Conservation (phyloP, 2,113 vertebrate genomes). For the Hemicordylus capensis region DNA sequence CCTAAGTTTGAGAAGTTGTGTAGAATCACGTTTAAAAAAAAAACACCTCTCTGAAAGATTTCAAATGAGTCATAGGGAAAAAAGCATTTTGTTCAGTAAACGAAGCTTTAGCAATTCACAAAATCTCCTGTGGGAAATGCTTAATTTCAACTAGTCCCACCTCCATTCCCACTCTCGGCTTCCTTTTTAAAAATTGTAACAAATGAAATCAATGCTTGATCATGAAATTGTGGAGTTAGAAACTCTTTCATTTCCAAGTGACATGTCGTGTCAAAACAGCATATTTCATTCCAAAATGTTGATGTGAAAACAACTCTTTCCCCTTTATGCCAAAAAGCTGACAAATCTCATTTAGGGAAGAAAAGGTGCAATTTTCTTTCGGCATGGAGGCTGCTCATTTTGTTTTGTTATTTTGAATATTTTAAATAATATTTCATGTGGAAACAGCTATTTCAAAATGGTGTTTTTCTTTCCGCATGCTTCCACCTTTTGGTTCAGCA, state of each 20-base stretch:
- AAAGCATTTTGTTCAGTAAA: background rate
- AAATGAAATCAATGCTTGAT: background rate
- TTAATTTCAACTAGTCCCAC: background rate
- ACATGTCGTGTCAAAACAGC: slow-evolving; percentile 22
- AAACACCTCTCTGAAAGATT: background rate
- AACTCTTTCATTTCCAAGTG: background rate
- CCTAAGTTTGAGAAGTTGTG: background rate
- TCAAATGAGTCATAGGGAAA: background rate
- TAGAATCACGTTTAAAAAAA: background rate
- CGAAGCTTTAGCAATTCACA: background rate
- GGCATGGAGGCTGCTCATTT: background rate
- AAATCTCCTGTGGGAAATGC: background rate
- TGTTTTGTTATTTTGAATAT: background rate
- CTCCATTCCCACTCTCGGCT: background rate
- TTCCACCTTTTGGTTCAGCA: background rate
- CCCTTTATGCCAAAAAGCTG: slow-evolving; percentile 9
- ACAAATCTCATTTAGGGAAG: slow-evolving; percentile 16
- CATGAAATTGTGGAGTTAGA: slow-evolving; percentile 10
- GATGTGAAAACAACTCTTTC: slow-evolving; percentile 16
- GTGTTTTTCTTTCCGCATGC: background rate
- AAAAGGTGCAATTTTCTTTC: slow-evolving; percentile 18
- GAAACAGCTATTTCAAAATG: background rate
- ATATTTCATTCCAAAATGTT: slow-evolving; percentile 27
- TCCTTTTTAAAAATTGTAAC: background rate
- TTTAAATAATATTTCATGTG: background rate